Conservation (phyloP, 2,797 vertebrate species). For the Champsocephalus esox region DNA sequence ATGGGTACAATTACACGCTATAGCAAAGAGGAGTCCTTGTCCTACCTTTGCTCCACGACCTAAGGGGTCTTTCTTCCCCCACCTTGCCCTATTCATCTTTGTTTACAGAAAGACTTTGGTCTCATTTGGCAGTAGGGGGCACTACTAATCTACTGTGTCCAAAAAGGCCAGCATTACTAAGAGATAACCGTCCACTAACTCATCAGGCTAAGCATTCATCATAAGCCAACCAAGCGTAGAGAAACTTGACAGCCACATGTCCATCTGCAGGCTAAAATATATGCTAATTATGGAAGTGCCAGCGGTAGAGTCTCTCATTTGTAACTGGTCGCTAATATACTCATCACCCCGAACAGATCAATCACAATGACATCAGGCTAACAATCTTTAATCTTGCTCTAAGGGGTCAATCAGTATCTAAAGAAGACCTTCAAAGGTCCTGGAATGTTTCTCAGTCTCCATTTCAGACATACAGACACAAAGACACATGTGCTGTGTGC, state of each 20-base stretch:
- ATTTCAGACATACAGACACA: conserved; percentile 68
- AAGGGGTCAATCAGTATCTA: conserved; percentile 31
- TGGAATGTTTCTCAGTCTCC: conserved; percentile 71
- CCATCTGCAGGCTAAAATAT: conserved; percentile 9
- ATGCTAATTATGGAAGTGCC: conserved; percentile 2
- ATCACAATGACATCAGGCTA: conserved; percentile 41
- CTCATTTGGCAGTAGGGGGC: conserved; percentile 53
- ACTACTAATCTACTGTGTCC: conserved; percentile 30
- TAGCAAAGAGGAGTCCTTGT: conserved; percentile 72
- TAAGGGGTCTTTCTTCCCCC: conserved; percentile 41
- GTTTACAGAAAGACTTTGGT: conserved; percentile 4
- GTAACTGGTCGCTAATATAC: not conserved
- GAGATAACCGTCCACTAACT: conserved; percentile 28
- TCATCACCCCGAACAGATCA: conserved; percentile 40
- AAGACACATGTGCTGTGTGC: conserved; percentile 65
- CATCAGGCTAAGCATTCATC: conserved; percentile 40
- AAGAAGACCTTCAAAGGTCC: conserved; percentile 51
- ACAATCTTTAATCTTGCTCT: conserved; percentile 33
- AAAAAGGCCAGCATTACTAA: conserved; percentile 11
- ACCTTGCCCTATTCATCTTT: conserved; percentile 29
- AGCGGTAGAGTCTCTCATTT: not conserved
- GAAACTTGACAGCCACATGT: conserved; percentile 5
- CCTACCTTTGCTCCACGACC: conserved; percentile 65
- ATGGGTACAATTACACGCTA: conserved; percentile 76
- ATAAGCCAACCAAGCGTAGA: conserved; percentile 1